Conservation (phyloP, 2,113 vertebrate species). For the Syrmaticus mikado region DNA sequence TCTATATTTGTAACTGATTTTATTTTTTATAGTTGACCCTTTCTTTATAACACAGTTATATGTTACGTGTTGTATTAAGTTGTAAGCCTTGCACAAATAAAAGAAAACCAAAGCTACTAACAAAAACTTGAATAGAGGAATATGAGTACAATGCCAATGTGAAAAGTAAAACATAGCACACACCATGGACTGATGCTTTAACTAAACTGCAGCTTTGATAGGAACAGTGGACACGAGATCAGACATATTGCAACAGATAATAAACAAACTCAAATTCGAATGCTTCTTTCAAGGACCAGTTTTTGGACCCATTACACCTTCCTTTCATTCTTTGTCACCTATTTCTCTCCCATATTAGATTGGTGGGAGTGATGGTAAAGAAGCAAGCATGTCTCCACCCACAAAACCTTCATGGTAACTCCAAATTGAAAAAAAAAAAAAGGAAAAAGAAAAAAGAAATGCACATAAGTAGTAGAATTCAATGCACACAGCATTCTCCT, state of each 20-base stretch:
- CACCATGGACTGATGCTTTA: not conserved
- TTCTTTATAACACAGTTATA: not conserved
- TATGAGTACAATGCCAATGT: rapidly evolving
- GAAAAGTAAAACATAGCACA: not conserved
- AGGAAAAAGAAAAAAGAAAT: not conserved
- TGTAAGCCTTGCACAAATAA: not conserved
- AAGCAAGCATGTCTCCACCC: not conserved
- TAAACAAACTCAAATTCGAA: not conserved
- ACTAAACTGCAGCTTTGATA: not conserved
- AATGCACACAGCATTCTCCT: not conserved
- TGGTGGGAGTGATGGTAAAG: not conserved
- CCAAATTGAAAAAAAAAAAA: not conserved
- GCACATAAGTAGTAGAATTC: not conserved
- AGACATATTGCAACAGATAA: not conserved
- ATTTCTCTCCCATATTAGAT: not conserved
- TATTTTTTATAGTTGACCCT: not conserved
- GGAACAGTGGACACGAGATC: not conserved
- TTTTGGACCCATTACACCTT: not conserved
- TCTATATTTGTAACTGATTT: not conserved
- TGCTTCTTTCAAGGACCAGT: not conserved
- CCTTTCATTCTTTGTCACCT: not conserved
- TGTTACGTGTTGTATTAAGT: not conserved
- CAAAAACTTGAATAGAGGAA: not conserved
- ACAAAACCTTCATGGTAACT: not conserved
- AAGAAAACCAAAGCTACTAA: not conserved